Evolutionary conservation across 2,797 vertebrate genomes (phyloP).

Genomic region (Iguana delicatissima): DNA sequence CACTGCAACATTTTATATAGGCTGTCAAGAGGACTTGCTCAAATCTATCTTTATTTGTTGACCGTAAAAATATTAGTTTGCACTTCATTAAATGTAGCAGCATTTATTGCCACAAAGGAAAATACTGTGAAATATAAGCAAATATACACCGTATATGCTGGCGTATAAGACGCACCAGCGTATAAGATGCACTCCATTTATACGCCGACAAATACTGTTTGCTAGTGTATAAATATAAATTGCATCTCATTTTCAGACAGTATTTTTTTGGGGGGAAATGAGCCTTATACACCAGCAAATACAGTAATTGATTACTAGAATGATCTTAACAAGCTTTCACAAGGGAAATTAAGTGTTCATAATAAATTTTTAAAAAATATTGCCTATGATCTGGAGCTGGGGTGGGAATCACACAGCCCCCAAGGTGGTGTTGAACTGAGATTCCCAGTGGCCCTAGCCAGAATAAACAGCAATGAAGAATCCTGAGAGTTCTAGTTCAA

Average conservation of each 20-base stretch:
- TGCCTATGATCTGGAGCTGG: slow-evolving; percentile 22
- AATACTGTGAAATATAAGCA: slow-evolving; percentile 46
- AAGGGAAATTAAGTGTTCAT: slow-evolving; percentile 53
- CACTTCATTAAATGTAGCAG: slow-evolving; percentile 61
- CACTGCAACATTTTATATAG: slow-evolving; percentile 69
- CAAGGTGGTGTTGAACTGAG: too few relatives aligned
- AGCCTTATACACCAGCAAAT: too few relatives aligned
- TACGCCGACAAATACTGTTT: too few relatives aligned
- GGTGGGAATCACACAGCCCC: too few relatives aligned
- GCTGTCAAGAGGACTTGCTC: slow-evolving; percentile 72
- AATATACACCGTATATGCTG: not conserved
- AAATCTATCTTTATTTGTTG: slow-evolving; percentile 73
- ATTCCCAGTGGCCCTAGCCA: too few relatives aligned
- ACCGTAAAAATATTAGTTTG: slow-evolving; percentile 69
- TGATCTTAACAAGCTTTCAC: slow-evolving; percentile 59
- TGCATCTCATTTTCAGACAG: too few relatives aligned
- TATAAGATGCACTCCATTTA: too few relatives aligned
- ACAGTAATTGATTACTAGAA: slow-evolving; percentile 51
- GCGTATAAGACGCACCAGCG: too few relatives aligned
- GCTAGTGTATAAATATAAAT: too few relatives aligned
- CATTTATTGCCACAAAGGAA: slow-evolving; percentile 55
- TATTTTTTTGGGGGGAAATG: too few relatives aligned
- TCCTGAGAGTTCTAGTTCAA: too few relatives aligned
- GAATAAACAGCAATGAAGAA: too few relatives aligned
- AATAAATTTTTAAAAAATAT: slow-evolving; percentile 48